Conservation (phyloP, 2,797 vertebrate species). For the Craterocephalus amniculus region DNA sequence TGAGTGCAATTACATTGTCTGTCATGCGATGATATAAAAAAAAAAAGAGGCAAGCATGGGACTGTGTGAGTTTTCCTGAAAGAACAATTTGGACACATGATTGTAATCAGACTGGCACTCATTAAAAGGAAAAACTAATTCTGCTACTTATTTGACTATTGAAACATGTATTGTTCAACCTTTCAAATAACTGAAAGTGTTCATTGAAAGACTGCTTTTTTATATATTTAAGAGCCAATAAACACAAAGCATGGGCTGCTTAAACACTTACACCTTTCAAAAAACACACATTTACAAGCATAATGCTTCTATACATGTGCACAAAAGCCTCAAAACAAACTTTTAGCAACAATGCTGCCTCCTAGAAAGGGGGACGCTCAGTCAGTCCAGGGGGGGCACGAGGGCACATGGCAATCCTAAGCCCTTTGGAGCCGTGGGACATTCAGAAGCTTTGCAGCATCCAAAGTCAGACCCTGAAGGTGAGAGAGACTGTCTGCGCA, state of each 20-base stretch:
- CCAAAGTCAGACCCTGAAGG: constrained; percentile 56
- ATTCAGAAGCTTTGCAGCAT: constrained; percentile 45
- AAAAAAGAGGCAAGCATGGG: constrained; percentile 20
- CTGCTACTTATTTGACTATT: neutral
- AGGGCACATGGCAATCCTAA: constrained; percentile 50
- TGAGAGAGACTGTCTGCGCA: constrained; percentile 62
- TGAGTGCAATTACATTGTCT: constrained; percentile 33
- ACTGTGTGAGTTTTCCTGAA: neutral
- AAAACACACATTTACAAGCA: constrained; percentile 47
- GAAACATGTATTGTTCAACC: neutral
- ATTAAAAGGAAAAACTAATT: neutral
- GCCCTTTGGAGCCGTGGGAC: constrained; percentile 64
- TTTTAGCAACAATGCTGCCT: constrained; percentile 56
- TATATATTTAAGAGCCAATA: constrained; percentile 4
- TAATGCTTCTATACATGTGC: constrained; percentile 26
- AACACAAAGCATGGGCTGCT: constrained; percentile 38
- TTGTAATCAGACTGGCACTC: neutral
- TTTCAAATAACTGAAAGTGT: no score
- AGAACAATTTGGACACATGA: neutral
- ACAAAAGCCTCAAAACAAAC: constrained; percentile 58
- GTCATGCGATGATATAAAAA: constrained; percentile 33
- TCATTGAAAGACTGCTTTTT: no score
- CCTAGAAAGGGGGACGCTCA: constrained; percentile 37
- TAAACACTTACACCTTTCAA: constrained; percentile 43
- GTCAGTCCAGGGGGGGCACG: constrained; percentile 39